Base-by-base conservation (phyloP, 2,797 vertebrate species). In the Poliocrania exsul region DNA sequence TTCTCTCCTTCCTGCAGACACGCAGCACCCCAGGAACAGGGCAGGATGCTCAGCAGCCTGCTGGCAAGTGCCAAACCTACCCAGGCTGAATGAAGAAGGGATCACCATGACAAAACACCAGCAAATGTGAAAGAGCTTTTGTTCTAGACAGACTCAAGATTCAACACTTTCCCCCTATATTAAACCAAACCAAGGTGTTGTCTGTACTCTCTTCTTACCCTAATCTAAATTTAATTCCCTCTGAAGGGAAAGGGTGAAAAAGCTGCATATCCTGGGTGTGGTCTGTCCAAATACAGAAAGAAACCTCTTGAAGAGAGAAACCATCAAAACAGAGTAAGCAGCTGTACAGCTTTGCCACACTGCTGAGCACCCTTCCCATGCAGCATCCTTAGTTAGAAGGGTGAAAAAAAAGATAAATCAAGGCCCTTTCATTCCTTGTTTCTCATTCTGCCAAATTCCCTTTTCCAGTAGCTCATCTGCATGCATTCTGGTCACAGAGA, bases 1-100 rank as follows among this genome's bases (percentile, higher is more conserved):
- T 56, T 86, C 80, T 81, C 62, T 66, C 74, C 62, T 85, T 94
- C 88, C 88, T 56, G 81, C 75, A 92, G 84, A 86, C 88, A 92
- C 0, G 1, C 42, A 58, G 60, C 56, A 42, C 11, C 54, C 81
- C 51, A 75, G 82, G 82, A 85, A 69, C 65, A 46, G 73, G 61
- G 56, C 90, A 93, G 91, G 92, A 92, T 94, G 86, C 90, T 95
- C 88, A 67, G 75, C 93, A 94, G 93, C 88, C 94, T 91, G 90
- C 38, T 35, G 57, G 49, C 0, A 3, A 94, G 72, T 92, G 90
- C 90, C 93, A 95, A 72, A 81, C 75, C 79, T 88, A 64, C 77
- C 77, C 95, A 57, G 91, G 16, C 91, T 78, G 89, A 93, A 88
- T 44, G 66, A 60, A 74, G 92, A 91, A 69, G 42, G 80, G 80